Conservation (phyloP, 2,888 invertebrate species). For the Cremastinae sp. region DNA sequence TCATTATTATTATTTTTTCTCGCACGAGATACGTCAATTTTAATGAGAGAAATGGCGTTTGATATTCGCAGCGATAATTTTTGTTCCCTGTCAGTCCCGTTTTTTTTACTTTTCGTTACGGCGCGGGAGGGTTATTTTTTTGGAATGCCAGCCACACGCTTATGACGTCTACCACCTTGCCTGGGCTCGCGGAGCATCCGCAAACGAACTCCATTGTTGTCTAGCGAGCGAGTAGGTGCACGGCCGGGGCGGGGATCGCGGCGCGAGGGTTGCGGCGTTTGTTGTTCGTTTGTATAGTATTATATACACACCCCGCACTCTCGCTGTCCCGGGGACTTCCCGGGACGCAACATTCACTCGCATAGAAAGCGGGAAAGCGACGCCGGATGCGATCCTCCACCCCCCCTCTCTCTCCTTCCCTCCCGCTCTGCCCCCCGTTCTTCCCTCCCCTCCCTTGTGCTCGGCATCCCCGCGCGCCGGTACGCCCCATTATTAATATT, state of each 20-base stretch:
- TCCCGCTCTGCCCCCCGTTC: not conserved
- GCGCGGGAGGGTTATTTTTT: constrained; percentile 2
- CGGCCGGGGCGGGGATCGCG: not conserved
- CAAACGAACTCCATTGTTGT: constrained; percentile 58
- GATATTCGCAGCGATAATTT: constrained; percentile 38
- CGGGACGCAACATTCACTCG: constrained; percentile 44
- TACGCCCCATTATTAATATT: constrained; percentile 75
- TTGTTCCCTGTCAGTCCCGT: constrained; percentile 6
- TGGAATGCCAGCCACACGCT: constrained; percentile 22
- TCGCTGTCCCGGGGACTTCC: constrained; percentile 34
- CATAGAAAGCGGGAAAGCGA: constrained; percentile 42
- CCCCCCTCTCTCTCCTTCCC: not conserved
- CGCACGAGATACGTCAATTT: constrained; percentile 7
- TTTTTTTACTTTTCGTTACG: constrained; percentile 7
- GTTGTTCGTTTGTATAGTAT: constrained; percentile 57
- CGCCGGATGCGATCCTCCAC: constrained; percentile 50
- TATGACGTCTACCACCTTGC: constrained; percentile 48
- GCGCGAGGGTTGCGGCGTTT: constrained; percentile 55
- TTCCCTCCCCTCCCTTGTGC: not conserved
- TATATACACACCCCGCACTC: constrained; percentile 36
- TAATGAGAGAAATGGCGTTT: constrained; percentile 49
- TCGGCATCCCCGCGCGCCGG: constrained; percentile 42
- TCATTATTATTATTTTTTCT: too few species aligned
- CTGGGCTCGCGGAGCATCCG: constrained; percentile 35
- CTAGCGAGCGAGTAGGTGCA: constrained; percentile 35